phyloP scores from a whole-genome alignment of 1,140 invertebrate species.

The Pseudomyrmex dendroicus region DNA sequence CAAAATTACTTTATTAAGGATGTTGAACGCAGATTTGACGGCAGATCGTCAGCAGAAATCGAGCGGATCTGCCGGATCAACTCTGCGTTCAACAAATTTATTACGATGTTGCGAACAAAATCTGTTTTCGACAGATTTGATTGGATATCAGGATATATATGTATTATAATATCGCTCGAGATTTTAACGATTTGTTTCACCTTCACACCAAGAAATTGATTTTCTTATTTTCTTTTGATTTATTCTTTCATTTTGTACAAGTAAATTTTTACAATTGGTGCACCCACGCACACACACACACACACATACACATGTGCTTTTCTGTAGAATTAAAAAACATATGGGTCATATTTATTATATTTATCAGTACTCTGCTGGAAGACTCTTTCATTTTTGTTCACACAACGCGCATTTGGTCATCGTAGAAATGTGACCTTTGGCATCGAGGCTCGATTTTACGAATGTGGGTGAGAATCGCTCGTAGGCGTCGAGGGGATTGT shows the following conservation, averaged over 20 bases:
- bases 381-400: background rate
- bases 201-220: background rate
- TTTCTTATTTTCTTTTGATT: too few relatives aligned
- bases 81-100: background rate
- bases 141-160: background rate
- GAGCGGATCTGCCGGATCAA: too few relatives aligned
- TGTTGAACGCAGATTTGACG: too few relatives aligned
- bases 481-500: constrained; percentile 17
- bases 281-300: too few relatives aligned
- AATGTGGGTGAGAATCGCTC: constrained; percentile 46
- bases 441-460: constrained; percentile 23
- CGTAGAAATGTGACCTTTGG: constrained; percentile 40
- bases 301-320: too few relatives aligned
- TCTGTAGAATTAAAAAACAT: too few relatives aligned
- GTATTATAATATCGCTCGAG: background rate
- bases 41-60: too few relatives aligned
- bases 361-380: too few relatives aligned
- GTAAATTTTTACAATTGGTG: too few relatives aligned
- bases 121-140: background rate
- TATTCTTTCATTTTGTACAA: too few relatives aligned
- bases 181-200: background rate
- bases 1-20: too few relatives aligned
- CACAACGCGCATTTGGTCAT: background rate
- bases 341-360: too few relatives aligned
- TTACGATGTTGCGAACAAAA: background rate